These are phyloP conservation scores for Rhimphoctona megacephalus DNA, from an alignment of 2,888 invertebrate species.

Conservation along the genomic window DNA sequence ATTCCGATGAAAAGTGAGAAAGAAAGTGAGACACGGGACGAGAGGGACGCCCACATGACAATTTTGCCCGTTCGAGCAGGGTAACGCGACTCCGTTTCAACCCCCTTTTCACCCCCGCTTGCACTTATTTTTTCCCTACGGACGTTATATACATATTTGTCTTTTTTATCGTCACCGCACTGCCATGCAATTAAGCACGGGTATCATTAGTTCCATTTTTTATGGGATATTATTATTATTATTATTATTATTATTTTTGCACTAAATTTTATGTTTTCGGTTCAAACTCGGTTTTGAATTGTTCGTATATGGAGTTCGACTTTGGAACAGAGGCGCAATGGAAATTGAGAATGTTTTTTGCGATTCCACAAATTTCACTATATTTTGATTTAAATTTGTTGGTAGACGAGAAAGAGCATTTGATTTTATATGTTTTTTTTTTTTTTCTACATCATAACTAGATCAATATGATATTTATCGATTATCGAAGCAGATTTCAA, in stretches of 20 bases:
- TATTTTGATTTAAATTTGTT: neutral
- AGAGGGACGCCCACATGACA: slow-evolving; percentile 58
- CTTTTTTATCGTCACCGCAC: slow-evolving; percentile 10
- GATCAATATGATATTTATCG: neutral
- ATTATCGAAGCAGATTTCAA: neutral
- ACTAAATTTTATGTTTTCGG: slow-evolving; percentile 1
- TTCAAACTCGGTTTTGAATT: neutral
- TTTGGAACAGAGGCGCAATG: neutral
- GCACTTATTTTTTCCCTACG: neutral
- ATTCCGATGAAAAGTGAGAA: slow-evolving; percentile 62
- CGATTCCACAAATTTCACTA: neutral
- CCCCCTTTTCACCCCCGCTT: neutral
- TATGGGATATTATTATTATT: too few species aligned
- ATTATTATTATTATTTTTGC: neutral
- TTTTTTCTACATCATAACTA: neutral
- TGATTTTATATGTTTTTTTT: neutral
- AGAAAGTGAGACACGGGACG: slow-evolving; percentile 34
- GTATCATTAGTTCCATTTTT: slow-evolving; percentile 42
- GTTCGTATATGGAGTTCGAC: neutral
- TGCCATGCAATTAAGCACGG: slow-evolving; percentile 28
- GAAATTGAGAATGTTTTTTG: neutral
- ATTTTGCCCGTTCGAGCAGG: slow-evolving; percentile 51
- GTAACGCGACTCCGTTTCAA: slow-evolving; percentile 63
- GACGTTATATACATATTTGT: neutral
- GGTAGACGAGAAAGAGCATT: neutral